These are phyloP conservation scores for Magallana ariakensis DNA, from an alignment of 1,140 invertebrate species.

Conservation along the genomic window DNA sequence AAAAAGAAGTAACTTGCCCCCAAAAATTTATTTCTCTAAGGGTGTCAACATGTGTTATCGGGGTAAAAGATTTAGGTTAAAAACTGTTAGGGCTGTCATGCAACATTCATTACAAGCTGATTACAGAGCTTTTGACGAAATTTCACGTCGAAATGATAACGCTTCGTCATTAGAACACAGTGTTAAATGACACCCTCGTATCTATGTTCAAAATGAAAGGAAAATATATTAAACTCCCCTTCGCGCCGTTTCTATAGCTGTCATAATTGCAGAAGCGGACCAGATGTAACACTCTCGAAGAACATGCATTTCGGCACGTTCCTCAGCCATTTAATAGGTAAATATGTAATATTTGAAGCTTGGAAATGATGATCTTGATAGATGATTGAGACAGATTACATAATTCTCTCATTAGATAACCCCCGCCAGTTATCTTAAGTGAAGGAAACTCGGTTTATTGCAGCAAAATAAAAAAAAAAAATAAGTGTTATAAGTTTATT, in stretches of 20 bases:
- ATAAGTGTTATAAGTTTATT: too few relatives aligned
- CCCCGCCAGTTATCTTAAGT: background rate
- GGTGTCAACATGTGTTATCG: conserved; percentile 36
- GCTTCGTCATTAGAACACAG: background rate
- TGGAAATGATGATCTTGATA: conserved; percentile 32
- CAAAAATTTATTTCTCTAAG: conserved; percentile 1
- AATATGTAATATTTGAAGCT: background rate
- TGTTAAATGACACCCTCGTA: conserved; percentile 26
- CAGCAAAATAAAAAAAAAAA: too few relatives aligned
- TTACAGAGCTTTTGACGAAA: conserved; percentile 22
- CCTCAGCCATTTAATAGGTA: background rate
- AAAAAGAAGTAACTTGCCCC: too few relatives aligned
- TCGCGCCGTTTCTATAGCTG: background rate
- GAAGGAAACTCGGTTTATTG: background rate
- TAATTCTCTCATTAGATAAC: background rate
- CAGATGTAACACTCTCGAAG: conserved; percentile 1
- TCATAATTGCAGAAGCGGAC: background rate
- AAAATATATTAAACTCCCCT: background rate
- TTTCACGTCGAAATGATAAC: conserved; percentile 24
- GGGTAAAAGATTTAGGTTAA: conserved; percentile 15
- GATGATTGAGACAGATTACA: background rate
- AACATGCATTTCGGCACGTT: conserved; percentile 35
- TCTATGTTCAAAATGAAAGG: conserved; percentile 14
- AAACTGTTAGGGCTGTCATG: conserved; percentile 5
- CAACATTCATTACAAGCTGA: conserved; percentile 26